Evolutionary conservation across 2,113 vertebrate genomes (phyloP).

Genomic region (Maccullochella peelii): DNA sequence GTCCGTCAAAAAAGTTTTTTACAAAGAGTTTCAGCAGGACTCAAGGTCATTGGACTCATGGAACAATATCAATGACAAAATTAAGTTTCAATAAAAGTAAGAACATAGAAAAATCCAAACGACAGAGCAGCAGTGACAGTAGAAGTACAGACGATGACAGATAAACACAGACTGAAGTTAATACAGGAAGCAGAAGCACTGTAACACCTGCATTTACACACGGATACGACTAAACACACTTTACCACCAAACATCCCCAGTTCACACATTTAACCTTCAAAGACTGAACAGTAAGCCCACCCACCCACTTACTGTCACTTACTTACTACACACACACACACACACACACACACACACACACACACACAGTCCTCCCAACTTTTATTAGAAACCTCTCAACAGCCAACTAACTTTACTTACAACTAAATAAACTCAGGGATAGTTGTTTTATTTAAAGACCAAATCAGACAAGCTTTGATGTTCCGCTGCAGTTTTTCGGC

Average conservation of each 20-base stretch:
- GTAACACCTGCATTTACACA: conserved; percentile 7
- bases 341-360: conserved; percentile 26
- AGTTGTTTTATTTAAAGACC: conserved; percentile 13
- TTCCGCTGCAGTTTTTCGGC: neutral
- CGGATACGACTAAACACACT: neutral
- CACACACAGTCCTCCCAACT: neutral
- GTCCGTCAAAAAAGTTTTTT: too few relatives aligned
- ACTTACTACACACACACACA: neutral
- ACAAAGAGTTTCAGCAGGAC: neutral
- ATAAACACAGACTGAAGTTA: neutral
- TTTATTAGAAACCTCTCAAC: conserved; percentile 21
- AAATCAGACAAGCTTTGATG: conserved; percentile 12
- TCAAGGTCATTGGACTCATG: neutral
- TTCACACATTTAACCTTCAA: conserved; percentile 44
- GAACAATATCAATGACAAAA: neutral
- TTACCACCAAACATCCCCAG: neutral
- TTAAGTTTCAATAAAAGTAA: neutral
- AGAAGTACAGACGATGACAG: neutral
- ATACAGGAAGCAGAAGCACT: neutral
- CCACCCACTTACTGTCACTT: neutral
- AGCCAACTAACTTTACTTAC: conserved; percentile 13
- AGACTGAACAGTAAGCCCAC: neutral
- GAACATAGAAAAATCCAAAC: neutral
- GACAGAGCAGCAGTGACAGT: neutral
- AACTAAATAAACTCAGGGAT: conserved; percentile 14